Percentiles rank a stretch among this genome's conserved stretches.
phyloP scores from a whole-genome alignment of 2,888 invertebrate genomes.

The Clanis bilineata region DNA sequence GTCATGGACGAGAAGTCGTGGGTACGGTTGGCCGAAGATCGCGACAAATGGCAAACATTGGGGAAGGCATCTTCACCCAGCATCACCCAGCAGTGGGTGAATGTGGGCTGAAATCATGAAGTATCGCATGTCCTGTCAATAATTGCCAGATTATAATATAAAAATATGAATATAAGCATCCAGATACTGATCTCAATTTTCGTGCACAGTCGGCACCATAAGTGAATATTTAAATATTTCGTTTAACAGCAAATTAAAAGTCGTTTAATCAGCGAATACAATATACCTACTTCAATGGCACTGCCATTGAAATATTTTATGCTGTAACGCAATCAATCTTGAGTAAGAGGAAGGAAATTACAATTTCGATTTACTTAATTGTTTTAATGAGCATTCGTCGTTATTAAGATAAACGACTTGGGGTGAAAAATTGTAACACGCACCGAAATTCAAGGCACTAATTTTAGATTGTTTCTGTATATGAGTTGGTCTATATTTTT shows the following conservation, averaged over 20 bases:
- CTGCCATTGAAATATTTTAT: constrained; percentile 20
- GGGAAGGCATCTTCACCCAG: too few species aligned
- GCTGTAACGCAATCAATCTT: constrained; percentile 22
- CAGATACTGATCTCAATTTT: too few species aligned
- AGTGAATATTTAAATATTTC: neutral
- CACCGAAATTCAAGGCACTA: constrained; percentile 17
- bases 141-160: too few species aligned
- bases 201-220: too few species aligned
- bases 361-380: constrained; percentile 25
- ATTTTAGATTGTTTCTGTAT: neutral
- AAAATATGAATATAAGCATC: too few species aligned
- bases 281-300: neutral
- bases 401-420: constrained; percentile 27
- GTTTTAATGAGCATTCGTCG: constrained; percentile 34
- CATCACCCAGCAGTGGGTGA: too few species aligned
- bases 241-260: neutral
- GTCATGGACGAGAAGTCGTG: too few species aligned
- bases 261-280: neutral
- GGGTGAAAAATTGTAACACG: constrained; percentile 23
- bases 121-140: too few species aligned
- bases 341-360: constrained; percentile 20
- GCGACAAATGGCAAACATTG: too few species aligned
- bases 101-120: too few species aligned
- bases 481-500: neutral
- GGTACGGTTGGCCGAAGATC: too few species aligned